These are phyloP conservation scores for Chydorus sphaericus DNA, from an alignment of 2,888 invertebrate species.

Conservation along the genomic window DNA sequence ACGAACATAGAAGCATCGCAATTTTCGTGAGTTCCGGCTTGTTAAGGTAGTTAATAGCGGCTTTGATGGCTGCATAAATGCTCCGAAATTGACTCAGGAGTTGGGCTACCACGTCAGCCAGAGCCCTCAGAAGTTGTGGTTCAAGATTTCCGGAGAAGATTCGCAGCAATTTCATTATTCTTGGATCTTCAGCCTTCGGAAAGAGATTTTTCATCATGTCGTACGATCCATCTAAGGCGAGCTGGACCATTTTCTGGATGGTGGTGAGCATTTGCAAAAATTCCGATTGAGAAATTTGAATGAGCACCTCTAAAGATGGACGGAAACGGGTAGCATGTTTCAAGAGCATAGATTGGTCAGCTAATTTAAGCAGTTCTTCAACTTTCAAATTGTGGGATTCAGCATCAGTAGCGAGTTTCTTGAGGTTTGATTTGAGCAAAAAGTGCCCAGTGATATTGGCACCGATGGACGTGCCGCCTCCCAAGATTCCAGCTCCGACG, in stretches of 20 bases:
- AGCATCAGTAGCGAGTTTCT: background rate
- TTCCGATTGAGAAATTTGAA: background rate
- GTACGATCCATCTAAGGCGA: background rate
- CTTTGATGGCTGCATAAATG: background rate
- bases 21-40: background rate
- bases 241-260: background rate
- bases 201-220: background rate
- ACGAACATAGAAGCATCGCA: background rate
- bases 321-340: background rate
- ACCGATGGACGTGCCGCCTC: background rate
- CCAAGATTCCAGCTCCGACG: background rate
- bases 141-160: background rate
- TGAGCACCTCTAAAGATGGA: background rate
- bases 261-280: background rate
- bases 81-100: background rate
- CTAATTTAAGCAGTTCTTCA: background rate
- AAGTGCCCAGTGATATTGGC: background rate
- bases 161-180: background rate
- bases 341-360: background rate
- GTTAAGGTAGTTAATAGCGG: background rate
- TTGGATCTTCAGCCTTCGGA: background rate
- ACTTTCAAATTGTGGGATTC: background rate
- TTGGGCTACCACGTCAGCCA: background rate
- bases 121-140: background rate
- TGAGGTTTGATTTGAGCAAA: background rate